These are phyloP conservation scores for Melipona beecheii DNA, from an alignment of 2,888 invertebrate species.

Conservation along the genomic window DNA sequence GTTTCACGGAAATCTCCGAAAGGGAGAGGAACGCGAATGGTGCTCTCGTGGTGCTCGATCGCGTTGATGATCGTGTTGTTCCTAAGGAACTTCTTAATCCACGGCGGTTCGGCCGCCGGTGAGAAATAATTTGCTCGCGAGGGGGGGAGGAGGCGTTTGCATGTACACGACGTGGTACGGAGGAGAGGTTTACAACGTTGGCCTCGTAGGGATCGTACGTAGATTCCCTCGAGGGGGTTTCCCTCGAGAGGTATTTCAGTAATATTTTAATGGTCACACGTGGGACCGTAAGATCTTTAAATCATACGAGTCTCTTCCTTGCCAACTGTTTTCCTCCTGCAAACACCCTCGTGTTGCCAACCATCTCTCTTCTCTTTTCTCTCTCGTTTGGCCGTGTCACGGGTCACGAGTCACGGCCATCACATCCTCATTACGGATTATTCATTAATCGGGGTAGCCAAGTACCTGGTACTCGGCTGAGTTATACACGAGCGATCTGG, in stretches of 20 bases:
- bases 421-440: slow-evolving; percentile 81
- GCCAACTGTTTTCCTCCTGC: slow-evolving; percentile 35
- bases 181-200: slow-evolving; percentile 73
- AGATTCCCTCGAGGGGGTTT: slow-evolving; percentile 68
- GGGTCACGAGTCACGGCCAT: slow-evolving; percentile 65
- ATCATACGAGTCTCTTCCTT: slow-evolving; percentile 53
- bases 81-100: slow-evolving; percentile 71
- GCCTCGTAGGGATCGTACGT: slow-evolving; percentile 51
- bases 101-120: slow-evolving; percentile 44
- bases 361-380: background rate
- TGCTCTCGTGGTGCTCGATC: slow-evolving; percentile 24
- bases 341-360: background rate
- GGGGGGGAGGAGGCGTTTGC: slow-evolving; percentile 55
- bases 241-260: slow-evolving; percentile 35
- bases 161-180: slow-evolving; percentile 41
- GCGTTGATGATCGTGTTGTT: slow-evolving; percentile 54
- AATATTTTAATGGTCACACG: slow-evolving; percentile 71
- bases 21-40: slow-evolving; percentile 14
- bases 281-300: slow-evolving; percentile 56
- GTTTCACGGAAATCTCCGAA: slow-evolving; percentile 17
- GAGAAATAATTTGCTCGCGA: slow-evolving; percentile 71
- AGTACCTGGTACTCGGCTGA: slow-evolving; percentile 55
- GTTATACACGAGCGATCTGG: slow-evolving; percentile 65
- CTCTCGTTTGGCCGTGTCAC: slow-evolving; percentile 21
- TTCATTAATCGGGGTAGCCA: slow-evolving; percentile 78